Percentiles rank a stretch among this genome's conserved stretches.
Conservation (phyloP, 2,113 vertebrate genomes). For the Apaloderma vittatum region DNA sequence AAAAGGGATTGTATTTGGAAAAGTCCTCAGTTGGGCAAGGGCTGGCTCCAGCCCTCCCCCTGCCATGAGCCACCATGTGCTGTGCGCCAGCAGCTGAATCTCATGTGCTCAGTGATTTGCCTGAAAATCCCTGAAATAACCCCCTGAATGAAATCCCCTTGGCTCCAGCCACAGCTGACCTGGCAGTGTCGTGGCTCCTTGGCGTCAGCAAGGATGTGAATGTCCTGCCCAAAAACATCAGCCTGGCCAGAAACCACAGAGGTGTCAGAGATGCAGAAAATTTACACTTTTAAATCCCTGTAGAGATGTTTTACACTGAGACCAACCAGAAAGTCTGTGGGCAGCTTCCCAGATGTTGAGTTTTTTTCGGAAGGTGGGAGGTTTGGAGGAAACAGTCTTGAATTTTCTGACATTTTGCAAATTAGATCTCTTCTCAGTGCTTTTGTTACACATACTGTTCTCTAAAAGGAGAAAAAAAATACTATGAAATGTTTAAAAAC, state of each 20-base stretch:
- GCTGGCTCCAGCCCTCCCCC: too few species aligned
- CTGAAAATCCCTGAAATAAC: neutral
- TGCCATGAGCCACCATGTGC: neutral
- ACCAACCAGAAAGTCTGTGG: neutral
- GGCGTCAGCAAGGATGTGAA: neutral
- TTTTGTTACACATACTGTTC: neutral
- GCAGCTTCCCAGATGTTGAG: neutral
- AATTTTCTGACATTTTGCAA: neutral
- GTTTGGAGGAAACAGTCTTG: neutral
- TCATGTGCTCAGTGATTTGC: neutral
- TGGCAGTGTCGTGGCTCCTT: rapidly evolving
- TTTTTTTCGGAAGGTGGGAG: neutral
- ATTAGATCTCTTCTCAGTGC: neutral
- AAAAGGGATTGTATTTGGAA: neutral
- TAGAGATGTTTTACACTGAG: neutral
- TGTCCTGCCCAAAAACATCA: neutral
- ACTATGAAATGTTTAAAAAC: neutral
- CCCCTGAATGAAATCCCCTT: neutral
- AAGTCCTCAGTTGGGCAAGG: neutral
- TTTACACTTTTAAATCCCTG: neutral
- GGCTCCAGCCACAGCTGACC: neutral
- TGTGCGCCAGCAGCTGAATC: rapidly evolving
- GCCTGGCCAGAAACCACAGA: neutral
- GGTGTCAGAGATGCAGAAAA: neutral
- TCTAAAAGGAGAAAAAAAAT: neutral